Evolutionary conservation across 2,113 vertebrate species (phyloP).

Genomic region (Synchiropus splendidus): DNA sequence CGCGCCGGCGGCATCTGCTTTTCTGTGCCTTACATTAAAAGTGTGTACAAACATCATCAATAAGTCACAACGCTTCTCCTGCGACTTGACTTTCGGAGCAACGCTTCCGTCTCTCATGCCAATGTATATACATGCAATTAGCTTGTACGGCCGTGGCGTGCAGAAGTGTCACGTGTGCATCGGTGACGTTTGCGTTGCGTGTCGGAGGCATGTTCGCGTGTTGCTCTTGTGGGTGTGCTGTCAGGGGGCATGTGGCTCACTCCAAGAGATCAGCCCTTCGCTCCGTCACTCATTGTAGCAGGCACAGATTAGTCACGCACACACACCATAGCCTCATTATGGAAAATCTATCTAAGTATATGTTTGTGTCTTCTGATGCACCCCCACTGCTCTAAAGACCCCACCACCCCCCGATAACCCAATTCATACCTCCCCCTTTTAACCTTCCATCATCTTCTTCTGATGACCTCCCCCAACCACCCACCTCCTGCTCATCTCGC

Average conservation of each 20-base stretch:
- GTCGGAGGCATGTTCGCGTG: slow-evolving; percentile 51
- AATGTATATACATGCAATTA: slow-evolving; percentile 16
- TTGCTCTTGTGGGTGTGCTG: slow-evolving; percentile 40
- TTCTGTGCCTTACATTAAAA: too few species aligned
- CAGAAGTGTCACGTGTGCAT: slow-evolving; percentile 34
- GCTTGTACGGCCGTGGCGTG: slow-evolving; percentile 21
- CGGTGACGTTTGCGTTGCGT: slow-evolving; percentile 32
- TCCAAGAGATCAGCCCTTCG: slow-evolving; percentile 44
- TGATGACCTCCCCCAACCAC: slow-evolving; percentile 1
- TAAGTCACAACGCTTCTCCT: too few species aligned
- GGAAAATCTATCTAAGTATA: slow-evolving; percentile 22
- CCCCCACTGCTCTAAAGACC: slow-evolving; percentile 1
- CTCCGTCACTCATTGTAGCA: slow-evolving; percentile 44
- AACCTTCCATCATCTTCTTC: slow-evolving; percentile 25
- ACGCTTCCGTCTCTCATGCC: too few species aligned
- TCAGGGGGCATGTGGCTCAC: slow-evolving; percentile 49
- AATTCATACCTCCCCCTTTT: slow-evolving; percentile 21
- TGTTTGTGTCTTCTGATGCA: slow-evolving; percentile 4
- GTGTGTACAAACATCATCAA: too few species aligned
- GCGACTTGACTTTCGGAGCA: too few species aligned
- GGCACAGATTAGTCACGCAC: slow-evolving; percentile 49
- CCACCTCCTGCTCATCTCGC: slow-evolving; percentile 3
- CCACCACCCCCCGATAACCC: slow-evolving; percentile 22
- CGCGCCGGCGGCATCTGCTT: too few species aligned
- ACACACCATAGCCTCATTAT: slow-evolving; percentile 24